Evolutionary conservation across 2,113 vertebrate genomes (phyloP), one percentile per base, ranked within the genome.

Genomic region (Recurvirostra avosetta): DNA sequence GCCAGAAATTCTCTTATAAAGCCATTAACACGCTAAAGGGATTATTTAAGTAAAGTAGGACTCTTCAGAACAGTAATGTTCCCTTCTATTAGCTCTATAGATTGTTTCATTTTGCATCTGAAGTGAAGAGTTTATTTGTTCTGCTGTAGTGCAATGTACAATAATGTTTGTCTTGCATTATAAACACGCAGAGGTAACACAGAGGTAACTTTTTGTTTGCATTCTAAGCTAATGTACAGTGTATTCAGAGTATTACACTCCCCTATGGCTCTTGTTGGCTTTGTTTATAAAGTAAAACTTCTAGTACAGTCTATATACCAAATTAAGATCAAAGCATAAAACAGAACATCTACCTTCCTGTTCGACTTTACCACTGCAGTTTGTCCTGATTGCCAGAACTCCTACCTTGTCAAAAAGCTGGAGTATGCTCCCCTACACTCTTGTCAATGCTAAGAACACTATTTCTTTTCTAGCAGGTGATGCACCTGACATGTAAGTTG

Each of bases 141-240:
- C 75, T 96, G 23, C 87, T 94, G 67, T 81, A 56, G 59, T 89
- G 58, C 87, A 96, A 53, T 34, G 8, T 81, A 72, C 62, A 86
- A 14, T 74, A 70, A 87, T 81, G 85, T 96, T 95, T 95, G 71
- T 90, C 86, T 53, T 96, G 77, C 58, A 94, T 94, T 95, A 90
- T 87, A 90, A 96, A 96, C 62, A 65, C 66, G 27, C 83, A 92
- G 71, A 85, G 43, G 47, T 91, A 93, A 52, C 63, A 56, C 4
- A 45, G 53, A 81, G 68, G 53, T 92, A 95, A 49, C 18, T 75
- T 96, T 90, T 58, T 92, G 34, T 95, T 66, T 94, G 65, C 86
- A 90, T 92, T 75, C 30, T 45, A 45, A 62, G 76, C 65, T 96
- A 66, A 85, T 63, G 23, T 84, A 36, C 84, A 72, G 20, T 80